Evolutionary conservation across 2,113 vertebrate genomes (phyloP).

Genomic region (Dunckerocampus dactyliophorus): DNA sequence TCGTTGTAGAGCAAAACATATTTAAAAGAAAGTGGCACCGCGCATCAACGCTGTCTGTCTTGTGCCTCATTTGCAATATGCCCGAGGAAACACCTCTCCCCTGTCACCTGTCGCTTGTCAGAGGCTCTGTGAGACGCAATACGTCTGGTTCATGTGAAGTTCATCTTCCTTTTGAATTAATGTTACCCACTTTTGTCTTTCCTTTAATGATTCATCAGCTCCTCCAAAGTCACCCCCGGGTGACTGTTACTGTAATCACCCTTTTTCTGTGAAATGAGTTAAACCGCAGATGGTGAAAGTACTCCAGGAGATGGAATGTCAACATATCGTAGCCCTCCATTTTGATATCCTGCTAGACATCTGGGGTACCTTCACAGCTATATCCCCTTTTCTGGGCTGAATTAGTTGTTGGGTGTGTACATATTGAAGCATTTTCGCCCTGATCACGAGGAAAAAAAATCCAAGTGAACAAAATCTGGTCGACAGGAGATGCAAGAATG

Average conservation of each 20-base stretch:
- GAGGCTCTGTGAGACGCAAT: slow-evolving; percentile 13
- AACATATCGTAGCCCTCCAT: slow-evolving; percentile 25
- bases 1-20: slow-evolving; percentile 27
- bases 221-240: slow-evolving; percentile 18
- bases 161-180: slow-evolving; percentile 30
- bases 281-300: slow-evolving; percentile 9
- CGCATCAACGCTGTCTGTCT: slow-evolving; percentile 17
- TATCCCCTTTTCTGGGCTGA: too few species aligned
- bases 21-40: slow-evolving; percentile 22
- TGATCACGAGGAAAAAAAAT: too few species aligned
- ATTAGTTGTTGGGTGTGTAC: too few species aligned
- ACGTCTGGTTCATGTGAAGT: slow-evolving; percentile 34
- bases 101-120: slow-evolving; percentile 29
- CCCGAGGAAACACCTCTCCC: slow-evolving; percentile 22
- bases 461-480: too few species aligned
- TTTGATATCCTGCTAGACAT: slow-evolving; percentile 3
- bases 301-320: slow-evolving; percentile 24
- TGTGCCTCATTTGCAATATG: not conserved
- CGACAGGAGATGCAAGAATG: too few species aligned
- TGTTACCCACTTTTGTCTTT: slow-evolving; percentile 7
- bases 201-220: slow-evolving; percentile 26
- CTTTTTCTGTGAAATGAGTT: slow-evolving; percentile 5
- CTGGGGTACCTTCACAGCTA: too few species aligned
- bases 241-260: slow-evolving; percentile 24
- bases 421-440: too few species aligned